These are phyloP conservation scores for Caerostris darwini DNA, from an alignment of 1,140 invertebrate species.

Conservation along the genomic window DNA sequence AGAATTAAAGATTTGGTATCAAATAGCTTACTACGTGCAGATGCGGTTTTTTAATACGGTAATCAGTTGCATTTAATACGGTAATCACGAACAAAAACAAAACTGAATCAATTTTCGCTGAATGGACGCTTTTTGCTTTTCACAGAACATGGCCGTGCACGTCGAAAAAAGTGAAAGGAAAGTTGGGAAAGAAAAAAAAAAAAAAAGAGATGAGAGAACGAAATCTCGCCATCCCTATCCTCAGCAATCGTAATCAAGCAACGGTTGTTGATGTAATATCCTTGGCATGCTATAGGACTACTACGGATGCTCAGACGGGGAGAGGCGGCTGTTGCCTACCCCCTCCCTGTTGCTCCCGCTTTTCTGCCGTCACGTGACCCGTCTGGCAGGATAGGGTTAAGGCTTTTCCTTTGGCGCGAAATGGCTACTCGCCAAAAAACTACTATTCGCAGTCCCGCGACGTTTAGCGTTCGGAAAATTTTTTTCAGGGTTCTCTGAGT, in stretches of 20 bases:
- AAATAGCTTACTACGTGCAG: too few species aligned
- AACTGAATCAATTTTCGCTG: not conserved
- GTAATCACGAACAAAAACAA: not conserved
- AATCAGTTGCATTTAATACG: too few species aligned
- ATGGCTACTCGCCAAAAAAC: slow-evolving; percentile 76
- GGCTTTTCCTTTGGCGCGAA: slow-evolving; percentile 77
- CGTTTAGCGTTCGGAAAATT: slow-evolving; percentile 24
- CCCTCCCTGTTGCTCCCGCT: slow-evolving; percentile 57
- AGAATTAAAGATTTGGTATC: too few species aligned
- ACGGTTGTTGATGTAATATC: slow-evolving; percentile 75
- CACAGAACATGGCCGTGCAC: not conserved
- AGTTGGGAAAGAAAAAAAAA: not conserved
- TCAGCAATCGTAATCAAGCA: slow-evolving; percentile 52
- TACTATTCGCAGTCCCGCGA: slow-evolving; percentile 55
- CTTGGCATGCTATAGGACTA: slow-evolving; percentile 68
- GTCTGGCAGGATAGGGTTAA: slow-evolving; percentile 78
- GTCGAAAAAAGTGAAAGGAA: not conserved
- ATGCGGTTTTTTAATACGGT: too few species aligned
- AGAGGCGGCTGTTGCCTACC: slow-evolving; percentile 58
- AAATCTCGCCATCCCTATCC: not conserved
- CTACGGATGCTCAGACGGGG: slow-evolving; percentile 76
- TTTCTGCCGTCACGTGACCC: slow-evolving; percentile 72
- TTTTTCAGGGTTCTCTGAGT: slow-evolving; percentile 47
- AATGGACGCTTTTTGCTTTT: not conserved
- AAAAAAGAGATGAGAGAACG: not conserved